Base-by-base conservation (phyloP, 2,888 invertebrate species). In the Crematogaster levior region DNA sequence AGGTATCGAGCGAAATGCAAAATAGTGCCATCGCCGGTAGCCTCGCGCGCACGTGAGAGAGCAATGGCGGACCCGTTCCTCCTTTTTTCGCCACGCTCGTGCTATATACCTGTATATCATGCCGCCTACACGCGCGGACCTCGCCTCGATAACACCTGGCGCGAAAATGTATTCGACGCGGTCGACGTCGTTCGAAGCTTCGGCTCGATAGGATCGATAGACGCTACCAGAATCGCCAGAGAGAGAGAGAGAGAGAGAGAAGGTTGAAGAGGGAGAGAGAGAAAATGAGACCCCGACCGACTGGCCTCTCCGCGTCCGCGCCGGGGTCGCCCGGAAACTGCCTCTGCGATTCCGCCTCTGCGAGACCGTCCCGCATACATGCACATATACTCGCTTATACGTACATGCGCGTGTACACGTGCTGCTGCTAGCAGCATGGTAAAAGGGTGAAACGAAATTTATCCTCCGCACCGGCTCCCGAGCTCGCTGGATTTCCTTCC, bases 161-260 rank as follows among this genome's bases (percentile, higher is more conserved):
- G 86, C 77, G 88, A 86, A 89, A 89, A 90, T 90, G 89, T 89
- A 90, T 90, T 89, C 90, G 88, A 85, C 85, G 77, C 68, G 68
- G 84, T 83, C 87, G 86, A 86, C 84, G 84, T 87, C 85, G 89
- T 65, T 84, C 85, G 85, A 90, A 89, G 89, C 90, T 77, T 88
- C 86, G 85, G 81, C 77, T 77, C 89, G 90, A 90, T 90, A 89
- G 90, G 90, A 90, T 90, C 90, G 90, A 90, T 90, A 90, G 90
- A 90, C 82, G 90, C 88, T 70, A 58, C 70, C 86, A 89, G 89
- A 87, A 90, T 90, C 88, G 86, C 85, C 56, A 58, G 34, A 75
- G 40, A 84, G 84, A 72, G 56, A 27, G 56, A 37, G 40, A 40
- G 37, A 37, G 12, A 27, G 66, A 61, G 51, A 40, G 18, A 43